A percentile compares a stretch with the other conserved stretches of the same genome.
Evolutionary conservation across 35 echinoderm and acorn worm genomes (phyloP).

Genomic region (Acanthaster planci): DNA sequence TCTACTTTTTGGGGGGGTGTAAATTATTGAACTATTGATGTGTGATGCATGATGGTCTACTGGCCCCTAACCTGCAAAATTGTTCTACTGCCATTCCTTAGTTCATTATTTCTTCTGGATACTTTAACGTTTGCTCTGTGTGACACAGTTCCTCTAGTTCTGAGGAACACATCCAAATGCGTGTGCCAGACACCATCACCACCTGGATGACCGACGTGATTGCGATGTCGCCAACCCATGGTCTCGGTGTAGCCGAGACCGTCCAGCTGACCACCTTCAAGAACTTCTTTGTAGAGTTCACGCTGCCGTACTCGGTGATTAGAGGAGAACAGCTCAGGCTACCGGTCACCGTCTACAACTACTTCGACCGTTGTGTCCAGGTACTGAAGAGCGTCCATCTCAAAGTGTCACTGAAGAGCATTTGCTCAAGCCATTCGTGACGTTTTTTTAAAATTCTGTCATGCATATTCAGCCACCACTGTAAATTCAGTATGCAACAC

Average conservation of each 20-base stretch:
- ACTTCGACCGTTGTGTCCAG: constrained; percentile 87
- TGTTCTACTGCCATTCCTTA: no score
- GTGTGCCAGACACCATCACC: constrained; percentile 86
- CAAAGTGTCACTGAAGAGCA: no score
- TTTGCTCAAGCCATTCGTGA: not conserved
- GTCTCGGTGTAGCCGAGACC: constrained; percentile 71
- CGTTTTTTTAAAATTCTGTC: not conserved
- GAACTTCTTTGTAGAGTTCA: constrained; percentile 85
- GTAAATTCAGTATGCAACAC: no score
- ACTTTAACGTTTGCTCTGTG: constrained; percentile 13
- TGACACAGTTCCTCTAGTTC: constrained; percentile 74
- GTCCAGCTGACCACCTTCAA: constrained; percentile 70
- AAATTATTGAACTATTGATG: no score
- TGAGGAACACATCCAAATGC: constrained; percentile 64
- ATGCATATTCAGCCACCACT: no score
- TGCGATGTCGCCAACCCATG: constrained; percentile 65
- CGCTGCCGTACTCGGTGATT: constrained; percentile 89
- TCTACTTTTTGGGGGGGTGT: no score
- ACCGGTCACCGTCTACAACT: constrained; percentile 82
- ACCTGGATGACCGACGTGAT: constrained; percentile 81
- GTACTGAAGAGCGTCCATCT: constrained; percentile 36
- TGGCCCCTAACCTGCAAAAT: no score
- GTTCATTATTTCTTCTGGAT: no score
- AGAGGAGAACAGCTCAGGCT: constrained; percentile 84
- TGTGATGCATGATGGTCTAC: no score